These are phyloP conservation scores for Apis florea DNA, from an alignment of 1,140 invertebrate genomes.

Conservation along the genomic window DNA sequence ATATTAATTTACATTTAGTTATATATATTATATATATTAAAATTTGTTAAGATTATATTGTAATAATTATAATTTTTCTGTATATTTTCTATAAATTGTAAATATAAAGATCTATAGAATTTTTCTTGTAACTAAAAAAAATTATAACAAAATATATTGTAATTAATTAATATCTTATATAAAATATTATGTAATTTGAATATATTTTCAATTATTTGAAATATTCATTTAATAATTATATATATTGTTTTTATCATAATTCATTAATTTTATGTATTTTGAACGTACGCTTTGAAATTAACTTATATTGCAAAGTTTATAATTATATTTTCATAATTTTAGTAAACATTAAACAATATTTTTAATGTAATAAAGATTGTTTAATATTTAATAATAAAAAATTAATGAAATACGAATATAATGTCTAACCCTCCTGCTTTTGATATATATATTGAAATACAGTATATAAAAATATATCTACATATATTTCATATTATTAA, in stretches of 20 bases:
- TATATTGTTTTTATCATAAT: too few species aligned
- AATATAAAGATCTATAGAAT: neutral
- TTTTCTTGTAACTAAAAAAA: too few species aligned
- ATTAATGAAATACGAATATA: neutral
- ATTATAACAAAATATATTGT: neutral
- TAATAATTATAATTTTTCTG: neutral
- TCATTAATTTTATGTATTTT: neutral
- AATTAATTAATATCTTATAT: neutral
- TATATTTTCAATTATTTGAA: neutral
- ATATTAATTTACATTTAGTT: neutral
- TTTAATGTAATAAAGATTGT: slow-evolving; percentile 22
- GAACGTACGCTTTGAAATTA: neutral
- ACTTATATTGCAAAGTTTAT: neutral
- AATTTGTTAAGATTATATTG: neutral
- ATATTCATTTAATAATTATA: neutral
- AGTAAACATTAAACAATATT: slow-evolving; percentile 1
- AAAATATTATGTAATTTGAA: neutral
- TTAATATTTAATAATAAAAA: slow-evolving; percentile 21
- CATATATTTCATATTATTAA: too few species aligned
- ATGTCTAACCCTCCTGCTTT: neutral
- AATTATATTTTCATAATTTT: neutral
- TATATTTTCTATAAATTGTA: neutral
- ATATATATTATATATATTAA: neutral
- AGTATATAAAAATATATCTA: too few species aligned
- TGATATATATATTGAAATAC: neutral